These are phyloP conservation scores for Hyposmocoma kahamanoa DNA, from an alignment of 1,140 invertebrate species.

Conservation along the genomic window DNA sequence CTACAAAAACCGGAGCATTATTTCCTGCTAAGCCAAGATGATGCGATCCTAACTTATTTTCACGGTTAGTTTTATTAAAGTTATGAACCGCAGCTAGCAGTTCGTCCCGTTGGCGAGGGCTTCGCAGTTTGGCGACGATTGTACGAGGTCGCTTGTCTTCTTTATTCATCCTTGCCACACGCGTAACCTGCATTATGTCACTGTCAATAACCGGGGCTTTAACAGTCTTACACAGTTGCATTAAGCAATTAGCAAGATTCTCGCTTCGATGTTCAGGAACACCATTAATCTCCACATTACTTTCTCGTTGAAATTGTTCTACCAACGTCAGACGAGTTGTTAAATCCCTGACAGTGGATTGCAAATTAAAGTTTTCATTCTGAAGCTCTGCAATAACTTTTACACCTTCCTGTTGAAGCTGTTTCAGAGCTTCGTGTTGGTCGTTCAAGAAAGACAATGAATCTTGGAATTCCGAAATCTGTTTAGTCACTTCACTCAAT, in stretches of 20 bases:
- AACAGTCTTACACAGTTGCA: not conserved
- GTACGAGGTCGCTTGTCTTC: not conserved
- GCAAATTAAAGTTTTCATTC: not conserved
- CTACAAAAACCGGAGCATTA: not conserved
- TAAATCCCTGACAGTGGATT: not conserved
- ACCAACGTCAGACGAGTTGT: not conserved
- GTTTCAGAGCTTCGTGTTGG: too few relatives aligned
- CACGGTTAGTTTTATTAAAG: not conserved
- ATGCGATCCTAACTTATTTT: not conserved
- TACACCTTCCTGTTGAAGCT: too few relatives aligned
- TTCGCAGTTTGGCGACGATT: not conserved
- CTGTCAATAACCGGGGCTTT: not conserved
- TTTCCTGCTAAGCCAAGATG: not conserved
- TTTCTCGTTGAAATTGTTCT: not conserved
- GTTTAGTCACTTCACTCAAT: too few relatives aligned
- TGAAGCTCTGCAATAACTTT: not conserved
- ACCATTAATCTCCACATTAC: not conserved
- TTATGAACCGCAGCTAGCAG: not conserved
- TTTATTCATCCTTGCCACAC: not conserved
- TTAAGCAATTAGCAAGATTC: not conserved
- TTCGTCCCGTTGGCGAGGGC: not conserved
- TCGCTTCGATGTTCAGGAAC: not conserved
- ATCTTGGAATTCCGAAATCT: too few relatives aligned
- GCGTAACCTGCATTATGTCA: not conserved
- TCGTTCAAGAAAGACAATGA: too few relatives aligned